Conservation (phyloP, 2,113 vertebrate genomes). For the Gorsachius goisagi region DNA sequence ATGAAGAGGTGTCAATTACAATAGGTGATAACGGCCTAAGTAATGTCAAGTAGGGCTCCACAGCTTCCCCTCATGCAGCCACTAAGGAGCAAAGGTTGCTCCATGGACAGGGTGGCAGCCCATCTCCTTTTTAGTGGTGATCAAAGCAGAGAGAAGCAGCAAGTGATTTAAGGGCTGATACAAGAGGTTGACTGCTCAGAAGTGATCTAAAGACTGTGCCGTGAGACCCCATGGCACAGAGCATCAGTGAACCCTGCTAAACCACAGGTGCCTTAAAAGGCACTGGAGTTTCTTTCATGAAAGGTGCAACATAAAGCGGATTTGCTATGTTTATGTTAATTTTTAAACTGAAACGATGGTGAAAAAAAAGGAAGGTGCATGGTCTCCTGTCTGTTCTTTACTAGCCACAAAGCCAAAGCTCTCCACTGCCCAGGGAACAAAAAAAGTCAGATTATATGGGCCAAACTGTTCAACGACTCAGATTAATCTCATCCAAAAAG, state of each 20-base stretch:
- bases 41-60: neutral
- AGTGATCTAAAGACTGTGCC: neutral
- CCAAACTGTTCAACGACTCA: neutral
- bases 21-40: neutral
- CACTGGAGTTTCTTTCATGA: neutral
- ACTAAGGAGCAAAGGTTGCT: neutral
- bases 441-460: neutral
- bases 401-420: neutral
- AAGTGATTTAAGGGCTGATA: neutral
- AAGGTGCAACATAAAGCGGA: neutral
- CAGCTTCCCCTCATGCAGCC: neutral
- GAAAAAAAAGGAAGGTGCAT: neutral
- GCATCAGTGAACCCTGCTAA: neutral
- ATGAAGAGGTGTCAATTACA: slow-evolving; percentile 29
- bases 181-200: neutral
- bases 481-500: neutral
- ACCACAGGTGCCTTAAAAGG: neutral
- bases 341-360: neutral
- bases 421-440: neutral
- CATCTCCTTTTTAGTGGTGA: neutral
- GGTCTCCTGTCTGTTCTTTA: neutral
- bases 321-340: neutral
- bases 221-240: accelerated
- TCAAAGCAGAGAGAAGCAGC: neutral
- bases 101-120: neutral